phyloP scores from a whole-genome alignment of 1,140 invertebrate genomes.

The Drosophila nigromelanica region DNA sequence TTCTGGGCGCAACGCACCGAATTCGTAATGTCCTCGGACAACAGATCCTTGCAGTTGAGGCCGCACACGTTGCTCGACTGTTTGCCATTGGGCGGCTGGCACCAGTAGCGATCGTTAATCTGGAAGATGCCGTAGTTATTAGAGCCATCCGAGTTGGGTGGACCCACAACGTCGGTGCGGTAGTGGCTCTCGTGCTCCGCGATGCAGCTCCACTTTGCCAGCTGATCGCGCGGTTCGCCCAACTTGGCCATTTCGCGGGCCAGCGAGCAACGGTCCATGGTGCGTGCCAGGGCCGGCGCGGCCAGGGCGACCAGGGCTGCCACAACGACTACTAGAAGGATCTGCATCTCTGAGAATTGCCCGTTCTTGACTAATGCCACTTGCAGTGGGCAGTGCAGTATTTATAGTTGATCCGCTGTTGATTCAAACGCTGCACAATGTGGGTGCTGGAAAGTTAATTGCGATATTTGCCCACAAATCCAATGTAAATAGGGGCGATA shows the following conservation, averaged over 20 bases:
- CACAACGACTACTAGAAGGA: background rate
- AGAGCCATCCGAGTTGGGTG: conserved; percentile 55
- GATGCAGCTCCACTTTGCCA: conserved; percentile 54
- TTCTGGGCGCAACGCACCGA: conserved; percentile 55
- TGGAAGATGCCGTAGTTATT: conserved; percentile 71
- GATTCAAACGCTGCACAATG: background rate
- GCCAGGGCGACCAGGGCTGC: conserved; percentile 24
- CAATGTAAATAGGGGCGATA: conserved; percentile 42
- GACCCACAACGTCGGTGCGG: conserved; percentile 50
- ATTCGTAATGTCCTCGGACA: conserved; percentile 44
- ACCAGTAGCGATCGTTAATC: conserved; percentile 73
- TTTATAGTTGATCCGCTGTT: conserved; percentile 22
- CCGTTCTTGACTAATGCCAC: conserved; percentile 4
- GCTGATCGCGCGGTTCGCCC: conserved; percentile 42
- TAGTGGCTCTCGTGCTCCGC: conserved; percentile 54
- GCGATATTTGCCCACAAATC: conserved; percentile 1
- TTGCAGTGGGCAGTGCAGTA: conserved; percentile 2
- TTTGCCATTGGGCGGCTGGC: conserved; percentile 39
- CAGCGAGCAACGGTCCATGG: conserved; percentile 51
- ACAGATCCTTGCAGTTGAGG: conserved; percentile 40
- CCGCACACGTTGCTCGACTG: conserved; percentile 50
- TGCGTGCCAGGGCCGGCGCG: conserved; percentile 23
- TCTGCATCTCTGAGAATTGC: conserved; percentile 27
- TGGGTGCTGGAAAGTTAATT: conserved; percentile 11
- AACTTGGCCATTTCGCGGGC: conserved; percentile 48